These are phyloP conservation scores for Phylloscopus trochilus DNA, from an alignment of 2,113 vertebrate genomes.

Conservation along the genomic window DNA sequence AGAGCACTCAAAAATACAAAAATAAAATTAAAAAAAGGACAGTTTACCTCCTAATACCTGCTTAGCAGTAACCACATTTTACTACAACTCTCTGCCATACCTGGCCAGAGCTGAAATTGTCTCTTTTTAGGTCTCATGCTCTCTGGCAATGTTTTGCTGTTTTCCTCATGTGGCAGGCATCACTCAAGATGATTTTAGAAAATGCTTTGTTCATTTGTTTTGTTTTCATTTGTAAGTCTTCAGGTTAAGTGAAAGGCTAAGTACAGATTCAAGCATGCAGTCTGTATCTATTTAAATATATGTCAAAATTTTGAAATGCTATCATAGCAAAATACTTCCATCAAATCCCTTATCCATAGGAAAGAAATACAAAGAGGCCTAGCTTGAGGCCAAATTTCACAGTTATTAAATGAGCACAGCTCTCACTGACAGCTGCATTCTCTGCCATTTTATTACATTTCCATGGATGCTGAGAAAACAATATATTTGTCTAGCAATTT, in stretches of 20 bases:
- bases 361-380: neutral
- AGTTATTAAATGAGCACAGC: neutral
- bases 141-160: neutral
- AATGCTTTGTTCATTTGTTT: slow-evolving; percentile 1
- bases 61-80: neutral
- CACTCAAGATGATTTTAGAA: neutral
- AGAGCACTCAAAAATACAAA: neutral
- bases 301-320: slow-evolving; percentile 40
- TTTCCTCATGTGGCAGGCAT: neutral
- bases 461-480: neutral
- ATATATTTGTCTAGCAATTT: neutral
- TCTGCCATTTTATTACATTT: slow-evolving; percentile 20
- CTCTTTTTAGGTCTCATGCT: neutral
- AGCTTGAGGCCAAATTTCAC: slow-evolving; percentile 17
- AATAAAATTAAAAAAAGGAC: neutral
- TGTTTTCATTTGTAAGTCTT: neutral
- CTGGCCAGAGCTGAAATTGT: neutral
- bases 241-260: slow-evolving; percentile 46
- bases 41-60: neutral
- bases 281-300: slow-evolving; percentile 4
- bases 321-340: neutral
- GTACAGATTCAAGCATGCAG: neutral
- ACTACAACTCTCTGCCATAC: neutral
- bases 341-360: neutral
- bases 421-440: slow-evolving; percentile 22